Conservation (phyloP, 2,113 vertebrate genomes). For the Aplodontia rufa region DNA sequence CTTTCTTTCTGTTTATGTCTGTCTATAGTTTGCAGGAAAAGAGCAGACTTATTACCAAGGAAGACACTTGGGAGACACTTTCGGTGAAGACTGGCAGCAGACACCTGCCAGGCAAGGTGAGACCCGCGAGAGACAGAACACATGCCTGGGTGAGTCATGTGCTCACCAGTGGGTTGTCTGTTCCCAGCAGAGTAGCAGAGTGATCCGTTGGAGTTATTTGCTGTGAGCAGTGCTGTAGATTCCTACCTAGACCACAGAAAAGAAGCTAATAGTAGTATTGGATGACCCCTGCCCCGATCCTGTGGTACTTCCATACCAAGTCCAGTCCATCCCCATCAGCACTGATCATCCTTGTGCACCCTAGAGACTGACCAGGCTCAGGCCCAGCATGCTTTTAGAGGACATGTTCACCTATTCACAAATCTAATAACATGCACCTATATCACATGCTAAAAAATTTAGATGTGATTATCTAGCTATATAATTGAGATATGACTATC, state of each 20-base stretch:
- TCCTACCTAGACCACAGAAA: background rate
- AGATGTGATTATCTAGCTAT: background rate
- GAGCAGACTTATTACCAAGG: slow-evolving; percentile 97
- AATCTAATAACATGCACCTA: too few relatives aligned
- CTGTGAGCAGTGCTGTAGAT: background rate
- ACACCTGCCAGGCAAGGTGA: slow-evolving; percentile 89
- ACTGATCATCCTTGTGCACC: accelerated
- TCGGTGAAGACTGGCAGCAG: slow-evolving; percentile 88
- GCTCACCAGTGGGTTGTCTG: too few relatives aligned
- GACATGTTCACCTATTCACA: background rate
- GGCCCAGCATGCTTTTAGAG: background rate
- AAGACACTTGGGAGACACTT: slow-evolving; percentile 87
- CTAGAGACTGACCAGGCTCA: background rate
- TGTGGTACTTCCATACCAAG: background rate
- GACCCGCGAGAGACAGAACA: background rate
- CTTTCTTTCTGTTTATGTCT: background rate
- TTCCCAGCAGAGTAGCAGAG: background rate
- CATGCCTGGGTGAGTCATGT: too few relatives aligned
- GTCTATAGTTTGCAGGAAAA: slow-evolving; percentile 86
- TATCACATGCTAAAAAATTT: background rate
- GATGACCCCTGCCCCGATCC: too few relatives aligned
- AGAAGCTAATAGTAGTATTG: background rate
- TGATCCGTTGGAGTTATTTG: background rate
- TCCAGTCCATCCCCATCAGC: accelerated
- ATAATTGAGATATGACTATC: background rate